Percentiles rank a stretch among this genome's conserved stretches.
Evolutionary conservation across 2,797 vertebrate species (phyloP).

Genomic region (Sebastes miniatus): DNA sequence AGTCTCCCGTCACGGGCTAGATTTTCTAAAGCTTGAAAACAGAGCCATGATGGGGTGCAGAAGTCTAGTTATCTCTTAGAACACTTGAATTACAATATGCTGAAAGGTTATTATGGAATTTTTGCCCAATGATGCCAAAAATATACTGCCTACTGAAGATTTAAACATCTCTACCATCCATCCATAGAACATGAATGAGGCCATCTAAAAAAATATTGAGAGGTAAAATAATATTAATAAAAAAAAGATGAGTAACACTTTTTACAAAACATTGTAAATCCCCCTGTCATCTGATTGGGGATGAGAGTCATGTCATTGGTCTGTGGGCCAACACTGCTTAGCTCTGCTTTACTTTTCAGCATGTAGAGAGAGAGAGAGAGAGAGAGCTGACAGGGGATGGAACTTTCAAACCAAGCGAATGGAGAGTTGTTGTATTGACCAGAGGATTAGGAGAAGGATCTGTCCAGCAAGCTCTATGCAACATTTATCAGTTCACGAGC

Average conservation of each 20-base stretch:
- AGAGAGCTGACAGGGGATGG: conserved; percentile 13
- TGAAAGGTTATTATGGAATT: too few species aligned
- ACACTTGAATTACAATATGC: too few species aligned
- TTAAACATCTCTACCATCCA: not conserved
- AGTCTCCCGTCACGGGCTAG: too few species aligned
- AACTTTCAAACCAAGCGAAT: conserved; percentile 33
- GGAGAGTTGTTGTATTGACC: conserved; percentile 53
- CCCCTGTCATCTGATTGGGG: not conserved
- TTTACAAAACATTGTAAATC: not conserved
- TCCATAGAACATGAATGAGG: not conserved
- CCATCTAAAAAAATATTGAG: not conserved
- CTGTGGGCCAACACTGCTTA: not conserved
- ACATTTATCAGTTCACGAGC: conserved; percentile 61
- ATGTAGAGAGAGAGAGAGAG: not conserved
- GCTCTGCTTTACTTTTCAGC: conserved; percentile 36
- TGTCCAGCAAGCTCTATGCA: conserved; percentile 55
- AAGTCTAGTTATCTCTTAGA: accelerated
- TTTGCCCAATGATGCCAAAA: too few species aligned
- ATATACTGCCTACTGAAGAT: too few species aligned
- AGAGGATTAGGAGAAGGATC: conserved; percentile 59
- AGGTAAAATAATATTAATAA: not conserved
- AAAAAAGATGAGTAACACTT: too few species aligned
- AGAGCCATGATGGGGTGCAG: accelerated
- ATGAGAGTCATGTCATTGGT: not conserved
- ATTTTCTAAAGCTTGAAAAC: too few species aligned